phyloP scores from a whole-genome alignment of 2,113 vertebrate genomes.

The Burhinus bistriatus region DNA sequence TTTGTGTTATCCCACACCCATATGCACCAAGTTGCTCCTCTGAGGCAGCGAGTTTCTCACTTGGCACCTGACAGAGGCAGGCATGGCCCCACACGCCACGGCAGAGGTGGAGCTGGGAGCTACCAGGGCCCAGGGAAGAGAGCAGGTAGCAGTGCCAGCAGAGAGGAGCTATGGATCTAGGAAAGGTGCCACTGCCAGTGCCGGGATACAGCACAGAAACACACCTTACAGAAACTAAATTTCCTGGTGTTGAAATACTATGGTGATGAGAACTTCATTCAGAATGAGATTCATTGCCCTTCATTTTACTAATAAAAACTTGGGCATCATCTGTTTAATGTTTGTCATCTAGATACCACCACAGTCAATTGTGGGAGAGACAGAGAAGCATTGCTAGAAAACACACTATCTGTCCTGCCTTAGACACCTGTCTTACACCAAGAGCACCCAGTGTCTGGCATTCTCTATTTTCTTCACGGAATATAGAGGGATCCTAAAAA shows the following conservation, averaged over 20 bases:
- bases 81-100: fast-evolving
- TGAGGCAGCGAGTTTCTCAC: background rate
- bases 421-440: background rate
- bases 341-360: background rate
- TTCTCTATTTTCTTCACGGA: background rate
- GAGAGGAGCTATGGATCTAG: background rate
- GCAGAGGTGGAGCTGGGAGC: background rate
- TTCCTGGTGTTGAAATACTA: background rate
- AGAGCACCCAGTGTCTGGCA: background rate
- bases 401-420: background rate
- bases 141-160: background rate
- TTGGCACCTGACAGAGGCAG: background rate
- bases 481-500: background rate
- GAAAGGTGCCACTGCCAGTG: background rate
- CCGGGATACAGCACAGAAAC: background rate
- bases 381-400: background rate
- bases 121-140: fast-evolving
- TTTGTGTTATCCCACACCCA: background rate
- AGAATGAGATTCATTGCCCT: background rate
- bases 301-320: background rate
- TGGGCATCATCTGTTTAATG: background rate
- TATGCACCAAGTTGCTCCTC: background rate
- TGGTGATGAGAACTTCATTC: background rate
- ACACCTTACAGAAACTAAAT: background rate
- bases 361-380: background rate